A percentile compares a stretch with the other conserved stretches of the same genome.
phyloP scores from a whole-genome alignment of 92 coral and sea anemone genomes.

The Blastomussa wellsi region DNA sequence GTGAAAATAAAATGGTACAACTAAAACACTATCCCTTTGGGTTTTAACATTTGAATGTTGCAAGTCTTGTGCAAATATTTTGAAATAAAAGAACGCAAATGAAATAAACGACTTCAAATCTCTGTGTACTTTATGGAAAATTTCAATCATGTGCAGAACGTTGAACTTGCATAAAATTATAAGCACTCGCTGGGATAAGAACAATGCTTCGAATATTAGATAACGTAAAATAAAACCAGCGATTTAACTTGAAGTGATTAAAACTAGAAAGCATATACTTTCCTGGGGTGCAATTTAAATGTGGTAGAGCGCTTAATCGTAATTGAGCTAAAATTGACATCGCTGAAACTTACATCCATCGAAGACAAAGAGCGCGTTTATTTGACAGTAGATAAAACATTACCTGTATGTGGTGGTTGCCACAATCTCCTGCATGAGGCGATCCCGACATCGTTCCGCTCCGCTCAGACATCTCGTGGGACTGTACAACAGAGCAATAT shows the following conservation, averaged over 20 bases:
- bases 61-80: constrained; percentile 26
- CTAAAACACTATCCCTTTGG: constrained; percentile 1
- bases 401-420: constrained; percentile 97
- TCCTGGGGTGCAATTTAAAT: background rate
- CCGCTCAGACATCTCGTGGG: constrained; percentile 93
- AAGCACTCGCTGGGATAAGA: background rate
- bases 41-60: constrained; percentile 9
- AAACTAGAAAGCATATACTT: background rate
- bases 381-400: constrained; percentile 12
- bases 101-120: constrained; percentile 15
- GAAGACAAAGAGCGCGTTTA: background rate
- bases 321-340: constrained; percentile 15
- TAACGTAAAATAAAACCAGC: background rate
- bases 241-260: background rate
- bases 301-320: background rate
- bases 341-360: background rate
- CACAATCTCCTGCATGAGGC: constrained; percentile 94
- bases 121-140: constrained; percentile 29
- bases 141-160: constrained; percentile 18
- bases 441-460: constrained; percentile 94
- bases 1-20: constrained; percentile 7
- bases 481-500: constrained; percentile 94
- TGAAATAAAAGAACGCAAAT: constrained; percentile 26
- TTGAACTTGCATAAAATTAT: constrained; percentile 28
- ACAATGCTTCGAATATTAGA: background rate